Base-by-base conservation (phyloP, 2,797 vertebrate genomes). In the Girardinus metallicus region DNA sequence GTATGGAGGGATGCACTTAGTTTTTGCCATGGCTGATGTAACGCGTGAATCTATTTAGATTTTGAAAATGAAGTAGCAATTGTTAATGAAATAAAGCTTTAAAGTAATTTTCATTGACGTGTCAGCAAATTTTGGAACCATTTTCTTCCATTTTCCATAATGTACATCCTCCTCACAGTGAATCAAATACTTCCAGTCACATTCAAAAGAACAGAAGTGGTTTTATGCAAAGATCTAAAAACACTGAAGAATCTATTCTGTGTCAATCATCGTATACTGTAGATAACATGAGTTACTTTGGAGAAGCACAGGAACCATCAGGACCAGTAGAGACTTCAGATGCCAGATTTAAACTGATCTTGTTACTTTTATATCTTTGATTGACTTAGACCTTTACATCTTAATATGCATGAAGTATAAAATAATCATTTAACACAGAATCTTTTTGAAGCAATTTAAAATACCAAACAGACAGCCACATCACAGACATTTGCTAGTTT, bases 391-490 rank as follows among this genome's bases (percentile, higher is more conserved):
- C 77, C 60, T 76, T 79, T 43, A 77, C 31, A 3, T 66, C 46
- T 87, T 74, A 80, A 88, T 88, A 82, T 85, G 71, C 74, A 4
- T 43, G 66, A 3, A 66, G 71, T 31, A 70, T 82, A 88, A 83
- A 82, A 44, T 57, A 41, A 53, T 86, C 74, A 87, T 88, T 75
- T 80, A 80, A 83, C 34, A 72, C 16, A 2, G 4, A 41, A 66
- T 77, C 73, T 81, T 74, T 26, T 80, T 53, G 77, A 83, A 80
- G 82, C 80, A 82, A 88, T 87, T 84, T 78, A 74, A 86, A 79
- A 79, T 79, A 85, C 84, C 87, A 89, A 68, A 15, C 8, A 62
- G 23, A 62, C 57, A 68, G 64, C 21, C 21, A 7, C 10, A 26
- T 81, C 86, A 85, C 47, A 77, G 81, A 83, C 79, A 75, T 76